Evolutionary conservation across 2,888 invertebrate species (phyloP).

Genomic region (Ypsolopha sequella): DNA sequence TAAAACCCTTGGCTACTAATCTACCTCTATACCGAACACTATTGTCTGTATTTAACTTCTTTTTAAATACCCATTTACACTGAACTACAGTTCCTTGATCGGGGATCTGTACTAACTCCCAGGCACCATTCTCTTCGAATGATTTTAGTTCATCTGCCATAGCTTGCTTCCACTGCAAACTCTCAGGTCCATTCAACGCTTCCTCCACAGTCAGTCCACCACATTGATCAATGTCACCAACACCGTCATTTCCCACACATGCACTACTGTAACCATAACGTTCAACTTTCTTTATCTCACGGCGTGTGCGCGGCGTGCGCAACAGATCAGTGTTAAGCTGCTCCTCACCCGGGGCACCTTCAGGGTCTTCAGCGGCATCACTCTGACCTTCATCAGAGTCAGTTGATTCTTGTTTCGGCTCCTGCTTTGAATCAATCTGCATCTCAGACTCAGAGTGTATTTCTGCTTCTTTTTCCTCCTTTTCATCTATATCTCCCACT

Average conservation of each 20-base stretch:
- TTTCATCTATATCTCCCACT: not conserved
- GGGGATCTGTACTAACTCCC: slow-evolving; percentile 7
- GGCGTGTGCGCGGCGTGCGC: too few species aligned
- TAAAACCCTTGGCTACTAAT: slow-evolving; percentile 3
- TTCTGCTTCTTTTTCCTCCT: not conserved
- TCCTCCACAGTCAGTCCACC: not conserved
- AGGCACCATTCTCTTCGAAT: slow-evolving; percentile 7
- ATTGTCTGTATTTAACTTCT: slow-evolving; percentile 1
- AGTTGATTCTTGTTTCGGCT: too few species aligned
- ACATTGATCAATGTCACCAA: too few species aligned
- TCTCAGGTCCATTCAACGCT: not conserved
- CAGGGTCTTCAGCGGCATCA: too few species aligned
- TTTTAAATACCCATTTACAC: slow-evolving; percentile 4
- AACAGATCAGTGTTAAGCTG: too few species aligned
- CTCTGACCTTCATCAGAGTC: too few species aligned
- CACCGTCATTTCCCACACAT: not conserved
- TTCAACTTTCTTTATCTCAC: too few species aligned
- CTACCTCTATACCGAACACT: slow-evolving; percentile 1
- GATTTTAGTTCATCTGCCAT: slow-evolving; percentile 8
- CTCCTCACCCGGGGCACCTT: too few species aligned
- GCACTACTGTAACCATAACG: not conserved
- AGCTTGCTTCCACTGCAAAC: slow-evolving; percentile 5
- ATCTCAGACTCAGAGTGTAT: too few species aligned
- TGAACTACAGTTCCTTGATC: not conserved
- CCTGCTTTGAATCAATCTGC: too few species aligned